These are phyloP conservation scores for Dendronephthya gigantea DNA, from an alignment of 64 coral and sea anemone genomes.

Conservation along the genomic window DNA sequence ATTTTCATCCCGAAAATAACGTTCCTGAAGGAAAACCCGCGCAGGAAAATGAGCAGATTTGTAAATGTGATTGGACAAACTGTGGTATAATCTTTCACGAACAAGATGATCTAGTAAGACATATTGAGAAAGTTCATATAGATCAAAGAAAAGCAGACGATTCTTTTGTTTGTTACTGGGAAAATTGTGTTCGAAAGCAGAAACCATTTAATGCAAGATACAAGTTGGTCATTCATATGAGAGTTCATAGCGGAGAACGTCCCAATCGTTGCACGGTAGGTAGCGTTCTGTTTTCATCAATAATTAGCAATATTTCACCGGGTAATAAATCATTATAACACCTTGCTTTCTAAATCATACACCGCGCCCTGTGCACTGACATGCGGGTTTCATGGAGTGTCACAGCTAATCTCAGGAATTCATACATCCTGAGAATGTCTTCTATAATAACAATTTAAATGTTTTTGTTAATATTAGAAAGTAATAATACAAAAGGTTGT, in stretches of 20 bases:
- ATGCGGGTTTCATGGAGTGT: too few species aligned
- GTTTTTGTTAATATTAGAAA: background rate
- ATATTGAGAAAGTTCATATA: conserved; percentile 98
- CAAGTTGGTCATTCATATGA: conserved; percentile 95
- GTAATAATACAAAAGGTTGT: background rate
- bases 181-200: conserved; percentile 66
- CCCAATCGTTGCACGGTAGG: conserved; percentile 99
- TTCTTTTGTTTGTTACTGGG: conserved; percentile 95
- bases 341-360: background rate
- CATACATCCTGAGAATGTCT: background rate
- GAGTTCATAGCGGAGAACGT: conserved; percentile 91
- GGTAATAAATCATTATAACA: background rate
- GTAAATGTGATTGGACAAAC: conserved; percentile 61
- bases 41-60: conserved; percentile 24
- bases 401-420: too few species aligned
- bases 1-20: background rate
- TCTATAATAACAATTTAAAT: background rate
- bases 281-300: background rate
- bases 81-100: conserved; percentile 72
- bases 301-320: conserved; percentile 8
- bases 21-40: background rate
- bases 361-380: background rate
- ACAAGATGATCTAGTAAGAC: conserved; percentile 85
- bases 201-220: conserved; percentile 89
- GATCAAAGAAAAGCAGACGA: conserved; percentile 96